phyloP scores from a whole-genome alignment of 2,888 invertebrate genomes.

The Ceratothoa steindachneri region DNA sequence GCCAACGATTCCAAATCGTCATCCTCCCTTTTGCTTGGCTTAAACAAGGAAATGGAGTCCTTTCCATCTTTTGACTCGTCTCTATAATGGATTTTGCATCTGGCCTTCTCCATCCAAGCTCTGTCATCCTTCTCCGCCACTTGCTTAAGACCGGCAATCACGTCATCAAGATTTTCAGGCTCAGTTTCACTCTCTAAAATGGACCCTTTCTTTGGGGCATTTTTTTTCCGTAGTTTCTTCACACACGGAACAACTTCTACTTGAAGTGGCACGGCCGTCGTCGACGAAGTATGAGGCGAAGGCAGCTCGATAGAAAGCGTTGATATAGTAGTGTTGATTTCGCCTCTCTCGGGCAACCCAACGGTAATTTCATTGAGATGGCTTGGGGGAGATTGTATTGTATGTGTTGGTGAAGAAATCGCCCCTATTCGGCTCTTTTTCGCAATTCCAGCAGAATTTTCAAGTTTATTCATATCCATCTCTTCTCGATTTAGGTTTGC shows the following conservation, averaged over 20 bases:
- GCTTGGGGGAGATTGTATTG: too few relatives aligned
- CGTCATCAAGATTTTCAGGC: slow-evolving; percentile 39
- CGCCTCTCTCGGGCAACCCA: slow-evolving; percentile 37
- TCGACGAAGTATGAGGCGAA: background rate
- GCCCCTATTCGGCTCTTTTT: too few relatives aligned
- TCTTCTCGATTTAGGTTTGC: background rate
- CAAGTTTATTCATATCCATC: background rate
- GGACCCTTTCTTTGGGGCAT: slow-evolving; percentile 16
- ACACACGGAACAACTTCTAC: background rate
- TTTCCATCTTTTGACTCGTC: slow-evolving; percentile 20
- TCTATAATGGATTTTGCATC: slow-evolving; percentile 17
- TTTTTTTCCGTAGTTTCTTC: background rate
- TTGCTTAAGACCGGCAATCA: slow-evolving; percentile 40
- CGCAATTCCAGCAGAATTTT: too few relatives aligned
- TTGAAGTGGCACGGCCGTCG: background rate
- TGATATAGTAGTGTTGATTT: slow-evolving; percentile 40
- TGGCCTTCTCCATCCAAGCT: slow-evolving; percentile 13
- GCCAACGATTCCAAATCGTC: slow-evolving; percentile 42
- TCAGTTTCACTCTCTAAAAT: slow-evolving; percentile 28
- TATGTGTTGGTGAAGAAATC: too few relatives aligned
- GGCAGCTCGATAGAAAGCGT: slow-evolving; percentile 27
- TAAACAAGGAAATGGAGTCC: slow-evolving; percentile 25
- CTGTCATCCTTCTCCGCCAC: slow-evolving; percentile 26
- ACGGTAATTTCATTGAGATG: too few relatives aligned
- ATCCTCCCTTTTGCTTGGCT: slow-evolving; percentile 31